These are phyloP conservation scores for Cassiopea andromeda DNA, from an alignment of 30 jellyfish, hydroid and myxozoan genomes.

Conservation along the genomic window DNA sequence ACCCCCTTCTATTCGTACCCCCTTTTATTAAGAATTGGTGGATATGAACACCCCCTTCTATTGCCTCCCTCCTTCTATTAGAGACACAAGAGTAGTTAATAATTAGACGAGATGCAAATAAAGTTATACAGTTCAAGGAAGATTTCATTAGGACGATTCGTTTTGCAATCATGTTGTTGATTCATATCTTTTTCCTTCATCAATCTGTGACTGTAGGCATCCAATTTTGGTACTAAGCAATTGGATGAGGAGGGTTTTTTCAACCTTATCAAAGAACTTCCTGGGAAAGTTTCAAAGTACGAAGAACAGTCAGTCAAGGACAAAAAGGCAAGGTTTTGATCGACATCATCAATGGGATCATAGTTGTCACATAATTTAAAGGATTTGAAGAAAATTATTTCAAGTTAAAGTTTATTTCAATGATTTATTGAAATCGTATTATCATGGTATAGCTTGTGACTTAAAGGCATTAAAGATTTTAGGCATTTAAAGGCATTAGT, in stretches of 20 bases:
- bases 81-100: too few species aligned
- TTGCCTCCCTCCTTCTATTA: too few species aligned
- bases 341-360: not conserved
- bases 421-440: not conserved
- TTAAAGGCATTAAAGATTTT: not conserved
- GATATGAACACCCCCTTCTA: too few species aligned
- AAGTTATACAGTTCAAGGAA: too few species aligned
- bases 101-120: too few species aligned
- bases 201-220: too few species aligned
- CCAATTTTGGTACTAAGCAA: conserved; percentile 75
- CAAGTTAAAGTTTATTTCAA: not conserved
- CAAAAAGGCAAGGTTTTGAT: conserved; percentile 3
- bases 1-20: too few species aligned
- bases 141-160: too few species aligned
- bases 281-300: conserved; percentile 61
- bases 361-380: not conserved
- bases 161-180: too few species aligned
- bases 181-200: too few species aligned
- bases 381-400: not conserved
- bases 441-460: not conserved
- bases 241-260: conserved; percentile 88
- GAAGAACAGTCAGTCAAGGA: conserved; percentile 2
- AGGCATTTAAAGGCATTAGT: not conserved
- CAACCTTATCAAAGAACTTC: conserved; percentile 61
- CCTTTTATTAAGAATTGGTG: too few species aligned